These are phyloP conservation scores for Drosophila rhopaloa DNA, from an alignment of 1,140 invertebrate species.

Conservation along the genomic window DNA sequence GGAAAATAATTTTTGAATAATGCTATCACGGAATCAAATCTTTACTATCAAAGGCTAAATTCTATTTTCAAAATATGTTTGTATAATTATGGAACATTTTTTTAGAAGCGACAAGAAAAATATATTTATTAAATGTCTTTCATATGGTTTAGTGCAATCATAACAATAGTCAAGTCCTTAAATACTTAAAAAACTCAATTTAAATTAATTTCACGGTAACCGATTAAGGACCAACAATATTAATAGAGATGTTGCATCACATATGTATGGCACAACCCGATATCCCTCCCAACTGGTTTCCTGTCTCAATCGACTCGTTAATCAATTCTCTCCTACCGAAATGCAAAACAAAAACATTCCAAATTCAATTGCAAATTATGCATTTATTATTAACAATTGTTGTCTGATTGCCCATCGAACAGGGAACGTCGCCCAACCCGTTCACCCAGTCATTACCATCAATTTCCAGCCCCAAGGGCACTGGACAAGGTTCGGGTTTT, in stretches of 20 bases:
- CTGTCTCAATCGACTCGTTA: slow-evolving; percentile 53
- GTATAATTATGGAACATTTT: too few species aligned
- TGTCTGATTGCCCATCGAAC: slow-evolving; percentile 66
- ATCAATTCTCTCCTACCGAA: slow-evolving; percentile 59
- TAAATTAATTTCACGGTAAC: not conserved
- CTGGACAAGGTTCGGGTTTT: slow-evolving; percentile 17
- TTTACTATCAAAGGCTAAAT: too few species aligned
- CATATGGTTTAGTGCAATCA: too few species aligned
- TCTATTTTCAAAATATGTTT: too few species aligned
- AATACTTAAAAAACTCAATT: not conserved
- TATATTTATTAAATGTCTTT: too few species aligned
- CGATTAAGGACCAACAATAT: not conserved
- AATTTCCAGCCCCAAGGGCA: slow-evolving; percentile 56
- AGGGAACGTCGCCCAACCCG: slow-evolving; percentile 1
- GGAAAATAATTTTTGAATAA: too few species aligned
- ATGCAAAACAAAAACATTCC: slow-evolving; percentile 71
- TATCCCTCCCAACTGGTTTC: slow-evolving; percentile 3
- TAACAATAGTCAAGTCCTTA: too few species aligned
- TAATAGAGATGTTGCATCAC: slow-evolving; percentile 4
- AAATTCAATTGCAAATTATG: slow-evolving; percentile 81
- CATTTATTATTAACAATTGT: slow-evolving; percentile 83
- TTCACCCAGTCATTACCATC: slow-evolving; percentile 28
- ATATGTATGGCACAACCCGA: slow-evolving; percentile 6
- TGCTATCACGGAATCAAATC: too few species aligned
- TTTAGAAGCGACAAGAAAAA: too few species aligned